Percentiles rank a stretch among this genome's conserved stretches.
Evolutionary conservation across 2,797 vertebrate species (phyloP).

Genomic region (Tolypeutes matacus): DNA sequence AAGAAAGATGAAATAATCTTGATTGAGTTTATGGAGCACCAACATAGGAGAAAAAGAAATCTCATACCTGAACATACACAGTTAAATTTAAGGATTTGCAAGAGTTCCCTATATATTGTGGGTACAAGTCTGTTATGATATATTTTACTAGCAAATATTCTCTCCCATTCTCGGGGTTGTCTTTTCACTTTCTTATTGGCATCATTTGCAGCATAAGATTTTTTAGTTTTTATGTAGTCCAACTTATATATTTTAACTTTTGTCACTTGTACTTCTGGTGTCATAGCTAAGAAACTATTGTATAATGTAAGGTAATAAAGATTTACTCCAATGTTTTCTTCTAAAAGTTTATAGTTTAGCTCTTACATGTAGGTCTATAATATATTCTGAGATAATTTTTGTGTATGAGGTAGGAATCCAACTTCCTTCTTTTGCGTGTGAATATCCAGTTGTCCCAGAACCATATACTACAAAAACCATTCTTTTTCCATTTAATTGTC

Average conservation of each 20-base stretch:
- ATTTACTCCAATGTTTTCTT: neutral
- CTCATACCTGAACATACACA: neutral
- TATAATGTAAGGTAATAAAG: neutral
- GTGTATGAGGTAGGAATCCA: neutral
- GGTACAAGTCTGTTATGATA: neutral
- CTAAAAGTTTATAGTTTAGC: neutral
- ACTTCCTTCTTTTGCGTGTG: neutral
- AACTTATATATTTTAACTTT: neutral
- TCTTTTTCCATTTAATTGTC: neutral
- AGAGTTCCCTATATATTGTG: neutral
- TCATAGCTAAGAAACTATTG: neutral
- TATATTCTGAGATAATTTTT: neutral
- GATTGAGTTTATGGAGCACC: neutral
- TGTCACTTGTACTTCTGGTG: neutral
- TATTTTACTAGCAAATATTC: neutral
- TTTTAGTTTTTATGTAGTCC: neutral
- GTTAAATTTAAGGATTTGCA: neutral
- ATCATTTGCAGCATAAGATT: neutral
- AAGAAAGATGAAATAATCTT: conserved; percentile 7
- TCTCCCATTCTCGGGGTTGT: neutral
- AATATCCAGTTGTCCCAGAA: too few relatives aligned
- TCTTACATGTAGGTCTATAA: neutral
- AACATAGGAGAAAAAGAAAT: neutral
- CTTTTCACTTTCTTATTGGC: neutral
- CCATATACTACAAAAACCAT: too few relatives aligned